A percentile compares a stretch with the other conserved stretches of the same genome.
phyloP scores from a whole-genome alignment of 2,888 invertebrate species.

The Diarsia rubi region DNA sequence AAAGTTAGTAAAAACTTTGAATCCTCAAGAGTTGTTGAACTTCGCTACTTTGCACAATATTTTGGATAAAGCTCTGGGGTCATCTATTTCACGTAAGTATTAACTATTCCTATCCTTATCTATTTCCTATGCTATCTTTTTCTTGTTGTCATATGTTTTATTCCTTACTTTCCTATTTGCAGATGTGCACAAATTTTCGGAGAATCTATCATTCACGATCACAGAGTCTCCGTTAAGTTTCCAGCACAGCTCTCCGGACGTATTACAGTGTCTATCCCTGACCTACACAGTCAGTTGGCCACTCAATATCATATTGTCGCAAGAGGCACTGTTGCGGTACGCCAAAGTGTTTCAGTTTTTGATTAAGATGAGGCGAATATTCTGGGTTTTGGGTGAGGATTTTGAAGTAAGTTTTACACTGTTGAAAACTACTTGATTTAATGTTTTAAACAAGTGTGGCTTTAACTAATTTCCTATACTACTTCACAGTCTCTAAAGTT shows the following conservation, averaged over 20 bases:
- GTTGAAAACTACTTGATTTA: not conserved
- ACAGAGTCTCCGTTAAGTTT: slow-evolving; percentile 91
- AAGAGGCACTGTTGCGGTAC: slow-evolving; percentile 93
- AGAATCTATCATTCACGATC: slow-evolving; percentile 92
- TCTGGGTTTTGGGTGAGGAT: slow-evolving; percentile 94
- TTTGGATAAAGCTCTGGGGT: slow-evolving; percentile 93
- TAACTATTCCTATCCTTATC: not conserved
- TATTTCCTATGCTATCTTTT: not conserved
- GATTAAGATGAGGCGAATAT: slow-evolving; percentile 94
- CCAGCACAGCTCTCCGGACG: slow-evolving; percentile 92
- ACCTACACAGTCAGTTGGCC: slow-evolving; percentile 95
- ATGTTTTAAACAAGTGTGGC: too few species aligned
- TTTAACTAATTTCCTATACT: not conserved
- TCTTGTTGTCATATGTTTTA: not conserved
- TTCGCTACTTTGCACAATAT: slow-evolving; percentile 93
- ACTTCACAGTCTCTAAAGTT: slow-evolving; percentile 91
- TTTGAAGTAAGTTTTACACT: slow-evolving; percentile 88
- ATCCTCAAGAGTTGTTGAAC: slow-evolving; percentile 93
- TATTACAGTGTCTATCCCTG: slow-evolving; percentile 92
- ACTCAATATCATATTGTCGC: slow-evolving; percentile 94
- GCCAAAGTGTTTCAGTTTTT: slow-evolving; percentile 94
- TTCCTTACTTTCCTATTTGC: slow-evolving; percentile 34
- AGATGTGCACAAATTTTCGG: slow-evolving; percentile 91
- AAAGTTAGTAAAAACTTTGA: slow-evolving; percentile 92
- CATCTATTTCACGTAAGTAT: slow-evolving; percentile 91